A percentile compares a stretch with the other conserved stretches of the same genome.
These are phyloP conservation scores for Drosophila macrothrix DNA, from an alignment of 2,888 invertebrate species.

Conservation along the genomic window DNA sequence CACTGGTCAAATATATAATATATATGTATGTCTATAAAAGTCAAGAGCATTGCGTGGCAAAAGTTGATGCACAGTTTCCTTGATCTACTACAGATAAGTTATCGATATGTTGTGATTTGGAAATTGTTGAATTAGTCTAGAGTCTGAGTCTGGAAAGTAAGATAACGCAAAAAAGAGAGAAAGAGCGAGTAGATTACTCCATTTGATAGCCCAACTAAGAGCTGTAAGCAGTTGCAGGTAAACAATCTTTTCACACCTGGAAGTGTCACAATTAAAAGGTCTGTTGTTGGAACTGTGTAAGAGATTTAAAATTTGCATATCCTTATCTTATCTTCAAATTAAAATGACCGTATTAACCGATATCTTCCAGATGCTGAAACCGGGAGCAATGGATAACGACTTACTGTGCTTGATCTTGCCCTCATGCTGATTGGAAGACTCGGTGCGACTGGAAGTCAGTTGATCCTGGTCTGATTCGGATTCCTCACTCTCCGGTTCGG, in stretches of 20 bases:
- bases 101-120: slow-evolving; percentile 84
- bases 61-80: slow-evolving; percentile 36
- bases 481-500: slow-evolving; percentile 90
- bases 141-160: slow-evolving; percentile 83
- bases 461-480: slow-evolving; percentile 91
- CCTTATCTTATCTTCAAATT: not conserved
- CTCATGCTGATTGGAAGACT: slow-evolving; percentile 91
- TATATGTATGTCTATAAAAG: slow-evolving; percentile 13
- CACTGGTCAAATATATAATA: slow-evolving; percentile 41
- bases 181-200: slow-evolving; percentile 59
- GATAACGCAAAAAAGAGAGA: slow-evolving; percentile 65
- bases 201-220: slow-evolving; percentile 36
- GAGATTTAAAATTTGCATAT: not conserved
- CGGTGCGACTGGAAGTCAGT: slow-evolving; percentile 90
- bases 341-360: slow-evolving; percentile 17
- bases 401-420: slow-evolving; percentile 90
- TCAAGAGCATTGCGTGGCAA: slow-evolving; percentile 43
- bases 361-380: slow-evolving; percentile 14
- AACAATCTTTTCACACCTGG: slow-evolving; percentile 9
- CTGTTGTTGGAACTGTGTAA: not conserved
- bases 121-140: slow-evolving; percentile 83
- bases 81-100: slow-evolving; percentile 81
- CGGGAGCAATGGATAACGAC: slow-evolving; percentile 71
- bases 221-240: slow-evolving; percentile 9
- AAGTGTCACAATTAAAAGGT: slow-evolving; percentile 11